phyloP scores from a whole-genome alignment of 2,888 invertebrate species.

The Heliconius aoede region DNA sequence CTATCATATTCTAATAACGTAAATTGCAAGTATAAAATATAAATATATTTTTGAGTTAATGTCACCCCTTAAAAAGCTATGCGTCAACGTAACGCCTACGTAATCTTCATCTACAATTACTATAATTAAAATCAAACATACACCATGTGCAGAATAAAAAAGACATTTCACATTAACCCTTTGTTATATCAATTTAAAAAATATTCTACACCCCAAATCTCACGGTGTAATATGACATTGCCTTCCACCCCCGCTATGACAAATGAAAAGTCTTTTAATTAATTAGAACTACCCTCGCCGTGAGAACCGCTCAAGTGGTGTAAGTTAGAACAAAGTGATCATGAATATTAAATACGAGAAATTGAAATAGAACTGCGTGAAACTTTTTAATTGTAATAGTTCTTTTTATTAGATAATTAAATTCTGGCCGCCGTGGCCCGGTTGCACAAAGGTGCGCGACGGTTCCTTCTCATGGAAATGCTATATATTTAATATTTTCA shows the following conservation, averaged over 20 bases:
- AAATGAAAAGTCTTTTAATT: slow-evolving; percentile 76
- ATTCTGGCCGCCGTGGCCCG: too few species aligned
- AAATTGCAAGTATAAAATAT: too few species aligned
- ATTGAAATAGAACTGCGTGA: slow-evolving; percentile 10
- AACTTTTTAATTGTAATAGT: slow-evolving; percentile 16
- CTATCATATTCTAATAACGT: too few species aligned
- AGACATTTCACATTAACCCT: not conserved
- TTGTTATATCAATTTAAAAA: slow-evolving; percentile 16
- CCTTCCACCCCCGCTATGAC: slow-evolving; percentile 55
- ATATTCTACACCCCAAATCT: slow-evolving; percentile 12
- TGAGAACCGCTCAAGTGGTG: slow-evolving; percentile 58
- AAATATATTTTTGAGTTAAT: not conserved
- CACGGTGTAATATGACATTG: slow-evolving; percentile 41
- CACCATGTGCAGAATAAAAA: not conserved
- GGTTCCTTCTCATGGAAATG: too few species aligned
- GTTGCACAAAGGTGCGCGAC: too few species aligned
- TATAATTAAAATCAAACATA: slow-evolving; percentile 16
- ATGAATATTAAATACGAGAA: slow-evolving; percentile 12
- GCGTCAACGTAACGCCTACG: not conserved
- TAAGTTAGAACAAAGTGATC: slow-evolving; percentile 45
- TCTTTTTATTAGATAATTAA: not conserved
- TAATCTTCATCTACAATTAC: slow-evolving; percentile 11
- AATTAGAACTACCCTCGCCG: slow-evolving; percentile 68
- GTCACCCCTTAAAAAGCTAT: not conserved
- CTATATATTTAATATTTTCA: too few species aligned